These are phyloP conservation scores for Ibycter americanus DNA, from an alignment of 2,797 vertebrate species.

Conservation along the genomic window DNA sequence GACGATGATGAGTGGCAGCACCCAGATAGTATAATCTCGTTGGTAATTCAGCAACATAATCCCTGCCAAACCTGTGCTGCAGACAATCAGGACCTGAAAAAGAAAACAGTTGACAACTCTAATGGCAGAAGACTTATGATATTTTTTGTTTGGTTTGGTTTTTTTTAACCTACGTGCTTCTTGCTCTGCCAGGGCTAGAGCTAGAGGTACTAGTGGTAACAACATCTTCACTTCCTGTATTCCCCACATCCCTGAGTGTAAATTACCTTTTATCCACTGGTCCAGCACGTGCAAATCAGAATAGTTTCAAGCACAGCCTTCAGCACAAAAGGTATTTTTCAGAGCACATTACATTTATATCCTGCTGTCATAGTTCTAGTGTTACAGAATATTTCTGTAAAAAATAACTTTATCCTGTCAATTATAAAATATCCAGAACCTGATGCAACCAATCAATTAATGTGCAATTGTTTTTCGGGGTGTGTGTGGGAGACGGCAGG, in stretches of 20 bases:
- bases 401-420: background rate
- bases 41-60: slow-evolving; percentile 95
- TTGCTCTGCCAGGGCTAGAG: background rate
- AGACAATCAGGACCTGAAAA: slow-evolving; percentile 89
- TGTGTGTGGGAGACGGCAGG: background rate
- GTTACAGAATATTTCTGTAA: background rate
- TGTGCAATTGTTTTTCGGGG: background rate
- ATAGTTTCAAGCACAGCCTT: background rate
- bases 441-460: background rate
- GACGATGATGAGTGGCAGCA: slow-evolving; percentile 93
- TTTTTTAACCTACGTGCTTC: background rate
- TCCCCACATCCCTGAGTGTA: background rate
- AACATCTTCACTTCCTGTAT: background rate
- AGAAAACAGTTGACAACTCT: slow-evolving; percentile 2
- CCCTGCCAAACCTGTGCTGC: slow-evolving; percentile 90
- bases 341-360: background rate
- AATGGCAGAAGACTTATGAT: background rate
- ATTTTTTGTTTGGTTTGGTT: background rate
- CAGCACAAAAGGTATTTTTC: background rate
- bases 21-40: slow-evolving; percentile 93
- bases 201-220: background rate
- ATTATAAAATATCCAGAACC: background rate
- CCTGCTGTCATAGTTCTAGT: background rate
- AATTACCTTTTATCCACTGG: background rate
- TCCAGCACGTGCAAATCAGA: background rate